Evolutionary conservation across 2,888 invertebrate species (phyloP), one percentile per base, ranked within the genome.

Genomic region (Sclerodermus sp.): DNA sequence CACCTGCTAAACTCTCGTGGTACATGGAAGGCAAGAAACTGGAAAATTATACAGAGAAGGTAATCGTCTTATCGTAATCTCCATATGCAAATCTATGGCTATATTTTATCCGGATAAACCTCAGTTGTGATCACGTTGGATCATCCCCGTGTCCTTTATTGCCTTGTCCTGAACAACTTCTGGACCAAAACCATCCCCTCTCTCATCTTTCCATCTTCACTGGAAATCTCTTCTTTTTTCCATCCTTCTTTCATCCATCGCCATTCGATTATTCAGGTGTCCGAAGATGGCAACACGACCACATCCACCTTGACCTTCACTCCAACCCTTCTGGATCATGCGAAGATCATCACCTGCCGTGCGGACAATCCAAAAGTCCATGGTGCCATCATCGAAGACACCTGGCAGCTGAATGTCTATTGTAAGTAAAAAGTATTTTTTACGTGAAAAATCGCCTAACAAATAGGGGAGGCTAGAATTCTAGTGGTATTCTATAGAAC

Each of bases 1-100:
- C 94, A 1, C 88, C 93, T 0, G 92, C 93, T 0, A 84, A 87
- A 68, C 87, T 94, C 55, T 86, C 88, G 0, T 94, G 94, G 94
- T 91, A 87, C 85, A 84, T 92, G 80, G 90, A 90, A 67, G 87
- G 85, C 41, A 83, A 84, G 55, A 85, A 85, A 60, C 78, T 92
- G 59, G 81, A 81, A 38, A 82, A 82, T 59, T 78, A 78, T 57
- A 79, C 81, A 1, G 80, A 83, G 67, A 78, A 76, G 78, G 85
- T 85, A 73, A 77, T 34, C 37, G 37, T 8, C 13, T 45, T 37
- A 47, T 49, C 34, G 34, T 46, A 39, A 49, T 16, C 17, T 47
- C 5, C 10, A 32, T 49, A 49, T 49, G 23, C 23, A 23, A 23
- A 23, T 23, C 4, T 23, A 23, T 23, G 23, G 23, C 23, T 23